phyloP scores from a whole-genome alignment of 1,140 invertebrate genomes.

The Eurosta solidaginis region DNA sequence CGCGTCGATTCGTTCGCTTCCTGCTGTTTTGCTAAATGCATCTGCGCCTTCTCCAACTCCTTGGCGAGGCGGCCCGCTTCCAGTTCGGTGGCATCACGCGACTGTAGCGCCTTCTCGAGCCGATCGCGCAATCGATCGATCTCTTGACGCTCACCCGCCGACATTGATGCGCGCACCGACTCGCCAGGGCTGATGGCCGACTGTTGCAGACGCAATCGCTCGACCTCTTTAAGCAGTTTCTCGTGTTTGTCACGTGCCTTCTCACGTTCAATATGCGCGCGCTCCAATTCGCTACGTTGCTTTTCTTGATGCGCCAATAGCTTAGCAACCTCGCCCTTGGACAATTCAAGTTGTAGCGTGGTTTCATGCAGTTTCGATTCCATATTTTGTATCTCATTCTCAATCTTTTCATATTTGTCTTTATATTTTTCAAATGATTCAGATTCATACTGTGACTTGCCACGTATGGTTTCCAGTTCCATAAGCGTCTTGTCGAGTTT shows the following conservation, averaged over 20 bases:
- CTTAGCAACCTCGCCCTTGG: constrained; percentile 77
- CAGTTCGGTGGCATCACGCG: constrained; percentile 79
- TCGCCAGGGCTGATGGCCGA: constrained; percentile 58
- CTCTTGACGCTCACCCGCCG: constrained; percentile 65
- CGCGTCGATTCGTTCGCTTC: constrained; percentile 78
- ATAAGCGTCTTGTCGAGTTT: constrained; percentile 79
- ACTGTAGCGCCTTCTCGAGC: constrained; percentile 77
- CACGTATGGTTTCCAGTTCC: constrained; percentile 78
- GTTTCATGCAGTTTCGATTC: constrained; percentile 79
- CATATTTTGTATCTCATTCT: constrained; percentile 74
- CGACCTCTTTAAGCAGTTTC: constrained; percentile 68
- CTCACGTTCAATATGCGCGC: constrained; percentile 82
- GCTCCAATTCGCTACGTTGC: constrained; percentile 75
- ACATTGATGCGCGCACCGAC: constrained; percentile 49
- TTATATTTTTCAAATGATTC: constrained; percentile 81
- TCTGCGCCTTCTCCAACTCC: constrained; percentile 83
- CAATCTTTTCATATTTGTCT: constrained; percentile 74
- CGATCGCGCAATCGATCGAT: constrained; percentile 83
- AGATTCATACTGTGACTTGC: constrained; percentile 87
- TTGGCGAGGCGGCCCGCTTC: constrained; percentile 83
- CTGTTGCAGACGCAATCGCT: constrained; percentile 55
- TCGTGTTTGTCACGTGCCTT: constrained; percentile 83
- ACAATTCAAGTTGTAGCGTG: constrained; percentile 78
- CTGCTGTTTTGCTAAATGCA: constrained; percentile 79
- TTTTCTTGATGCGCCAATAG: constrained; percentile 74